These are phyloP conservation scores for Melanerpes aurifrons DNA, from an alignment of 2,113 vertebrate species.

Conservation along the genomic window DNA sequence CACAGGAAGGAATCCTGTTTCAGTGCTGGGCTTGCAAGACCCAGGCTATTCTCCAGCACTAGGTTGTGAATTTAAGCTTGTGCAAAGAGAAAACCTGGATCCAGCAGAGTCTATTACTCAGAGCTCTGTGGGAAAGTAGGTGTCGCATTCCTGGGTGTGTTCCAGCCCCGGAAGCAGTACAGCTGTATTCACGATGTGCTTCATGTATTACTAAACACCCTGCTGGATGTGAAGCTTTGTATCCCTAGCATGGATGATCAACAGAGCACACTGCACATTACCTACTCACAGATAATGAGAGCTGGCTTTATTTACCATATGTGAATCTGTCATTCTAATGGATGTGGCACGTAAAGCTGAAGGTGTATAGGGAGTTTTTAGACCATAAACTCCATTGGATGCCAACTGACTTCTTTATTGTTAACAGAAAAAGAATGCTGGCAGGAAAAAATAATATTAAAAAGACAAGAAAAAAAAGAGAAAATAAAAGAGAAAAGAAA, in stretches of 20 bases:
- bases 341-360: background rate
- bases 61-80: background rate
- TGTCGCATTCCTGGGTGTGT: background rate
- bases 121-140: constrained; percentile 5
- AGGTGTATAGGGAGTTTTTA: background rate
- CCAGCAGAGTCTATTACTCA: background rate
- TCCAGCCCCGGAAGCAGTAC: background rate
- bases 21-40: background rate
- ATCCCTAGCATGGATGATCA: background rate
- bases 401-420: background rate
- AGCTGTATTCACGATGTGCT: background rate
- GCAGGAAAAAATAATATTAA: background rate
- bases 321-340: background rate
- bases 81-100: background rate
- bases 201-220: background rate
- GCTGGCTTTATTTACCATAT: background rate
- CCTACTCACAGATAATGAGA: background rate
- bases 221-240: background rate
- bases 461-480: background rate
- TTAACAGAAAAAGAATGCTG: background rate
- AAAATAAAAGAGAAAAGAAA: background rate
- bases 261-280: background rate
- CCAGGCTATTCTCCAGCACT: background rate
- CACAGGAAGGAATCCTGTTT: background rate
- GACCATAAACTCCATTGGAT: background rate